A percentile compares a stretch with the other conserved stretches of the same genome.
Conservation (phyloP, 2,888 invertebrate genomes). For the Hanleya hanleyi region DNA sequence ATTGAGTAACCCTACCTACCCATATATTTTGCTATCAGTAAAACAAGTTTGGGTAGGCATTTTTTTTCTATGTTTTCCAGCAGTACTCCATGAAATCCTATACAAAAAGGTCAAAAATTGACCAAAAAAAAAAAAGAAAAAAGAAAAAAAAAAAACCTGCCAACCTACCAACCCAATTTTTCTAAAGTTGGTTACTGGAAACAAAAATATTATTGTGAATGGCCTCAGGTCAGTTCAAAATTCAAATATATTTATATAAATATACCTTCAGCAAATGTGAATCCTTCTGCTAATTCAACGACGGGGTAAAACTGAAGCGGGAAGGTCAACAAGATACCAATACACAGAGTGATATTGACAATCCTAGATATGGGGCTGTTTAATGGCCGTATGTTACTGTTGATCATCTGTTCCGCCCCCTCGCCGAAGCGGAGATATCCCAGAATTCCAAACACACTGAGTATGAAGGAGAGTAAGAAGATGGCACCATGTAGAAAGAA, state of each 20-base stretch:
- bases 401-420: conserved; percentile 65
- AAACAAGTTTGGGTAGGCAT: too few species aligned
- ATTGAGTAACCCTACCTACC: too few species aligned
- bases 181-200: too few species aligned
- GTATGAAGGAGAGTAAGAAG: conserved; percentile 48
- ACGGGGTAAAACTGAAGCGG: conserved; percentile 70
- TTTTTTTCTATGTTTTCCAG: neutral
- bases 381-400: conserved; percentile 55
- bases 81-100: too few species aligned
- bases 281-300: conserved; percentile 62
- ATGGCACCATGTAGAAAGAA: conserved; percentile 63
- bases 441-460: conserved; percentile 61
- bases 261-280: conserved; percentile 57
- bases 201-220: too few species aligned
- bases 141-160: too few species aligned
- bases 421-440: conserved; percentile 67
- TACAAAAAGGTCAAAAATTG: too few species aligned
- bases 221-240: too few species aligned
- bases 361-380: conserved; percentile 43
- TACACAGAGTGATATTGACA: conserved; percentile 63
- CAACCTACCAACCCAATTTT: too few species aligned
- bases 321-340: conserved; percentile 67
- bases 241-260: neutral
- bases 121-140: too few species aligned
- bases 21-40: too few species aligned